Percentiles rank a stretch among this genome's conserved stretches.
These are phyloP conservation scores for Telmatherina bonti DNA, from an alignment of 2,797 vertebrate genomes.

Conservation along the genomic window DNA sequence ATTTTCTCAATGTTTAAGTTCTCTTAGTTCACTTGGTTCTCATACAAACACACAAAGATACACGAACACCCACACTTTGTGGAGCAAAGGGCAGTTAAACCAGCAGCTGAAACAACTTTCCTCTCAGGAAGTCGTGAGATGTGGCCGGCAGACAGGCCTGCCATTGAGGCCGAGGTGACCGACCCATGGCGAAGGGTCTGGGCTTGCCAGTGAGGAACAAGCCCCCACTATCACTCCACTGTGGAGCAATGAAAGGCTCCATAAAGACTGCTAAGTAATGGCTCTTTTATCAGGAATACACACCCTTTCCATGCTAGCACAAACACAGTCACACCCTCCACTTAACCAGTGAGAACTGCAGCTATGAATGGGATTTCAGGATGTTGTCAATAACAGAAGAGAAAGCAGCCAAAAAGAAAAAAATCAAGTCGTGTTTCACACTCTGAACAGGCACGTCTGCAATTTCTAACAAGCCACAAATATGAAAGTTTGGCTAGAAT, in stretches of 20 bases:
- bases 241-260: conserved; percentile 68
- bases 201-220: conserved; percentile 61
- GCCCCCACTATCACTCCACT: conserved; percentile 59
- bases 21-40: conserved; percentile 11
- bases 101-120: conserved; percentile 77
- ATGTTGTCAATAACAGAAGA: not conserved
- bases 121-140: conserved; percentile 70
- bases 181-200: conserved; percentile 12
- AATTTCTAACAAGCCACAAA: conserved; percentile 13
- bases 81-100: conserved; percentile 25
- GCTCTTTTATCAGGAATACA: conserved; percentile 67
- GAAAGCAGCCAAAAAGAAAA: conserved; percentile 4
- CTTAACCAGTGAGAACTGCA: conserved; percentile 22
- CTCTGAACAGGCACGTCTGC: not conserved
- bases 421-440: not conserved
- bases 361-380: conserved; percentile 44
- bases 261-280: conserved; percentile 67
- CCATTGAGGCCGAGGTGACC: conserved; percentile 61
- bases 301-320: conserved; percentile 52
- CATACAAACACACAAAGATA: conserved; percentile 11
- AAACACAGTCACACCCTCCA: conserved; percentile 74
- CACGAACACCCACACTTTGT: conserved; percentile 26
- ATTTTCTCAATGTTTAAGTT: conserved; percentile 12
- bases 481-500: conserved; percentile 32
- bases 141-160: conserved; percentile 61